Evolutionary conservation across 2,888 invertebrate genomes (phyloP), one percentile per base, ranked within the genome.

Genomic region (Pristionchus exspectatus): DNA sequence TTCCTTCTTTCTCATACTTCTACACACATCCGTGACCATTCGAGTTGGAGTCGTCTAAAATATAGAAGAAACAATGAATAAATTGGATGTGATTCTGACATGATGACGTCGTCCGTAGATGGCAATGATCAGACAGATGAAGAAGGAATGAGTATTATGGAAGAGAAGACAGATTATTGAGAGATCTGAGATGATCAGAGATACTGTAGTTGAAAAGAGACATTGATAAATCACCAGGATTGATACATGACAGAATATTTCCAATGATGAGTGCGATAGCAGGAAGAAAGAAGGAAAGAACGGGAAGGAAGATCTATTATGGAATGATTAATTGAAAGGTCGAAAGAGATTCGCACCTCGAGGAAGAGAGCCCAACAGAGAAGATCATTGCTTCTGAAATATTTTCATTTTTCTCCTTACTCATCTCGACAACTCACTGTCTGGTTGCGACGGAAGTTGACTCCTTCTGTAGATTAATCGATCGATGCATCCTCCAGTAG

Each of bases 401-500:
- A 33, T 18, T 12, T 14, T 18, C 72, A 24, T 33, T 12, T 33
- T 12, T 18, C 3, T 72, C 14, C 1, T 30, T 3, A 18, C 5
- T 72, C 72, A 21, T 33, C 30, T 33, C 72, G 0, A 16, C 2
- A 7, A 33, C 77, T 9, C 3, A 77, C 77, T 38, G 38, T 77
- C 77, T 77, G 10, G 24, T 21, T 24, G 77, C 9, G 14, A 44
- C 30, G 9, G 77, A 77, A 21, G 77, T 44, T 24, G 77, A 44
- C 1, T 77, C 77, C 44, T 77, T 77, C 44, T 77, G 77, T 16
- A 44, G 77, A 77, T 7, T 24, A 12, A 77, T 7, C 7, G 77
- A 77, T 77, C 77, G 77, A 77, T 77, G 44, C 77, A 77, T 77
- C n/a, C 77, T 77, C 44, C 77, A 77, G n/a, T 77, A 77, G 16